phyloP scores from a whole-genome alignment of 2,113 vertebrate genomes.

The Nycticebus coucang region DNA sequence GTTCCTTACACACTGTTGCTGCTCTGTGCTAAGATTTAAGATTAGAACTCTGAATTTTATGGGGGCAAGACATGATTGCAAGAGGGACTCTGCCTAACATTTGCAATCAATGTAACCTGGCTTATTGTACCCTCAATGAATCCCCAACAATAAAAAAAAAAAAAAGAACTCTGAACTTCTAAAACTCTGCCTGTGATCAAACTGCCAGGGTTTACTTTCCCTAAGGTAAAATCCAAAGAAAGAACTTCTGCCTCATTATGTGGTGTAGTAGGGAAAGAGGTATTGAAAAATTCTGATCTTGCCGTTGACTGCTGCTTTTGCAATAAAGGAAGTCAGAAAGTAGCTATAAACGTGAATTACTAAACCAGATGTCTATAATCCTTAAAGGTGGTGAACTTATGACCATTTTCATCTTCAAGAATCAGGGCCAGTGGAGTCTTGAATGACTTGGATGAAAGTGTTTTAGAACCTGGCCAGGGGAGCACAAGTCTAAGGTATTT shows the following conservation, averaged over 20 bases:
- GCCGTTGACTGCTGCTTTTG: not conserved
- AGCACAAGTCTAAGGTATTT: not conserved
- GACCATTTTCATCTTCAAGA: not conserved
- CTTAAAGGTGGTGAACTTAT: not conserved
- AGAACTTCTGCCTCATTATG: not conserved
- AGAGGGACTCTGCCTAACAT: no score
- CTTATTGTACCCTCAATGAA: no score
- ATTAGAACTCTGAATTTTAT: constrained; percentile 24
- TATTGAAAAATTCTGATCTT: not conserved
- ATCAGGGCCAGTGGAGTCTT: not conserved
- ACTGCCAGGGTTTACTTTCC: not conserved
- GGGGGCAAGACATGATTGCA: no score
- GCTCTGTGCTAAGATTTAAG: not conserved
- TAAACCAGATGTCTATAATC: not conserved
- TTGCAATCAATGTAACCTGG: no score
- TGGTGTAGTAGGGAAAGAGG: not conserved
- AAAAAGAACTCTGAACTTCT: constrained; percentile 28
- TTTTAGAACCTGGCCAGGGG: not conserved
- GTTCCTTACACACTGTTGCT: not conserved
- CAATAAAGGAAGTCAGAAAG: constrained; percentile 28
- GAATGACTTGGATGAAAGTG: not conserved
- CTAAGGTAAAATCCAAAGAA: not conserved
- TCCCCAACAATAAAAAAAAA: no score
- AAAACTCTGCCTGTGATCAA: not conserved
- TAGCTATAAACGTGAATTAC: not conserved